Conservation (phyloP, 2,888 invertebrate species). For the Drosophila kambysellisi region DNA sequence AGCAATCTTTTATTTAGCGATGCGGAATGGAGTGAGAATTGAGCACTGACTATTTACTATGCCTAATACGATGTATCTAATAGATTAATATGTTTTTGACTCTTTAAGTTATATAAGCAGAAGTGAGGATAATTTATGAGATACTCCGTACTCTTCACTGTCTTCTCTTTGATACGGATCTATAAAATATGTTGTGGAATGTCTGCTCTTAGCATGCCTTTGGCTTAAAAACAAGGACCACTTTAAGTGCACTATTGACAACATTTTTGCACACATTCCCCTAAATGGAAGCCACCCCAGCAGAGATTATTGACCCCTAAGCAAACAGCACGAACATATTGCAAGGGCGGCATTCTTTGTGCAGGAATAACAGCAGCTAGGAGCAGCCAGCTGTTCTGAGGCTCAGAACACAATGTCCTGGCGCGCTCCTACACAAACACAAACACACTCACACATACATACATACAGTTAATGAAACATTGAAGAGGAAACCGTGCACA, state of each 20-base stretch:
- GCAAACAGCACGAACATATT: conserved; percentile 55
- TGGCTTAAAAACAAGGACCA: conserved; percentile 1
- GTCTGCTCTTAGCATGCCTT: background rate
- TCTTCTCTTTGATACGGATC: background rate
- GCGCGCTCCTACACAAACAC: conserved; percentile 50
- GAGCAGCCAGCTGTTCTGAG: conserved; percentile 63
- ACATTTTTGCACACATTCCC: conserved; percentile 37
- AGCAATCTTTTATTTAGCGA: background rate
- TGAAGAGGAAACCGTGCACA: conserved; percentile 15
- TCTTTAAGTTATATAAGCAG: background rate
- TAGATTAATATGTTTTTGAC: background rate
- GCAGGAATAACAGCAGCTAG: conserved; percentile 25
- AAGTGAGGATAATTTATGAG: background rate
- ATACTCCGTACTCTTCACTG: background rate
- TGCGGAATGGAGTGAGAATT: background rate
- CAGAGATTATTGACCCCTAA: conserved; percentile 73
- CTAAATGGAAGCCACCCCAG: conserved; percentile 50
- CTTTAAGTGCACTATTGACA: conserved; percentile 8
- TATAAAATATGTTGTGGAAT: background rate
- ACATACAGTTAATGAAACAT: conserved; percentile 1
- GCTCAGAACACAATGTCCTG: conserved; percentile 34
- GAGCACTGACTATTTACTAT: background rate
- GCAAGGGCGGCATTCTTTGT: conserved; percentile 56
- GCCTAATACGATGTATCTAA: background rate
- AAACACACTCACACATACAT: conserved; percentile 2